Conservation (phyloP, 2,113 vertebrate species). For the Hylia prasina region DNA sequence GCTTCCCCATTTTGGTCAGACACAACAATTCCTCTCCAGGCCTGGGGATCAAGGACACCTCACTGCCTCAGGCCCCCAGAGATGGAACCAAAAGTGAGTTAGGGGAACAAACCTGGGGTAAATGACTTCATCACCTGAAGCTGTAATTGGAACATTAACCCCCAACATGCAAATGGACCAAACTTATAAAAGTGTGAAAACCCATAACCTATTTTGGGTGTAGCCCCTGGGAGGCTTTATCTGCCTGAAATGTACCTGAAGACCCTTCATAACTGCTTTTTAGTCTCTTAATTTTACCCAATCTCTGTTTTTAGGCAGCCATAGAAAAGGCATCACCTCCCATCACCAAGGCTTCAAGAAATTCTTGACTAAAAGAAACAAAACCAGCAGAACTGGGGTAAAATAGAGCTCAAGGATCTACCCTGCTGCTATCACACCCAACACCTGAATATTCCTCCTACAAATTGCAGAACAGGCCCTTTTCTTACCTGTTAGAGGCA, state of each 20-base stretch:
- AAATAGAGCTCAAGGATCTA: neutral
- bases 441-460: rapidly evolving
- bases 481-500: rapidly evolving
- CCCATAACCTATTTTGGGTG: neutral
- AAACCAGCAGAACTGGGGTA: rapidly evolving
- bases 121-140: neutral
- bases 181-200: neutral
- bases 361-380: rapidly evolving
- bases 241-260: rapidly evolving
- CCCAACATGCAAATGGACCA: neutral
- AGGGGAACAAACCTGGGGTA: neutral
- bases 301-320: neutral
- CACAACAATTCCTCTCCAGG: neutral
- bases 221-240: rapidly evolving
- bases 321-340: neutral
- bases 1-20: neutral
- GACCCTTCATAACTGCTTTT: neutral
- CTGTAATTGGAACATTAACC: neutral
- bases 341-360: neutral
- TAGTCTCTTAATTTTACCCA: too few species aligned
- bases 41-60: neutral
- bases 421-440: neutral
- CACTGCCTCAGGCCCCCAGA: neutral
- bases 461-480: rapidly evolving
- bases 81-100: neutral